These are phyloP conservation scores for Anoplopoma fimbria DNA, from an alignment of 2,113 vertebrate species.

Conservation along the genomic window DNA sequence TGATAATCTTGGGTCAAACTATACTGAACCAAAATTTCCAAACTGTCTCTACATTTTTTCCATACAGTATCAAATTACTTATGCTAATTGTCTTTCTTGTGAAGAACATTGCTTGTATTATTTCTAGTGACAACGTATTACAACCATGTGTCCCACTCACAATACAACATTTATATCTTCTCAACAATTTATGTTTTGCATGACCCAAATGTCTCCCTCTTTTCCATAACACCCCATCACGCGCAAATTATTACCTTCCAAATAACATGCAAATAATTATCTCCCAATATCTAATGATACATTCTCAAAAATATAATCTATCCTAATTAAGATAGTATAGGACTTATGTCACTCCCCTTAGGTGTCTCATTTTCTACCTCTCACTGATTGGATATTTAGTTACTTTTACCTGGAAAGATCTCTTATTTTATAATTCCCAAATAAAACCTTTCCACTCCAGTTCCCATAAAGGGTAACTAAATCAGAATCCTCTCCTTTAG, in stretches of 20 bases:
- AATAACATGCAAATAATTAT: not conserved
- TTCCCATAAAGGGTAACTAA: not conserved
- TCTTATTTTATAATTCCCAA: not conserved
- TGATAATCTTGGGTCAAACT: too few species aligned
- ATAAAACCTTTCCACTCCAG: not conserved
- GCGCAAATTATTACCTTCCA: not conserved
- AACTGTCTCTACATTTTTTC: too few species aligned
- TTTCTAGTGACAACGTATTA: not conserved
- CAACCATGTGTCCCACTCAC: not conserved
- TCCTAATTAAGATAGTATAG: not conserved
- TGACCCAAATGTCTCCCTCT: not conserved
- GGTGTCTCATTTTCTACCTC: not conserved
- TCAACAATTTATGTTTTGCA: not conserved
- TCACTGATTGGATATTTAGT: not conserved
- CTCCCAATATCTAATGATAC: not conserved
- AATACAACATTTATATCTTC: not conserved
- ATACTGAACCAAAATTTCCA: too few species aligned
- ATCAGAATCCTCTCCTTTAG: not conserved
- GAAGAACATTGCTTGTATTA: not conserved
- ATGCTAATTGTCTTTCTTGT: not conserved
- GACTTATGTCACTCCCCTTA: not conserved
- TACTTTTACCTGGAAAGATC: not conserved
- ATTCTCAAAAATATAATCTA: not conserved
- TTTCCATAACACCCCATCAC: not conserved
- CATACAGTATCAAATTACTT: too few species aligned